phyloP scores from a whole-genome alignment of 2,113 vertebrate genomes.

The Calidris pugnax region DNA sequence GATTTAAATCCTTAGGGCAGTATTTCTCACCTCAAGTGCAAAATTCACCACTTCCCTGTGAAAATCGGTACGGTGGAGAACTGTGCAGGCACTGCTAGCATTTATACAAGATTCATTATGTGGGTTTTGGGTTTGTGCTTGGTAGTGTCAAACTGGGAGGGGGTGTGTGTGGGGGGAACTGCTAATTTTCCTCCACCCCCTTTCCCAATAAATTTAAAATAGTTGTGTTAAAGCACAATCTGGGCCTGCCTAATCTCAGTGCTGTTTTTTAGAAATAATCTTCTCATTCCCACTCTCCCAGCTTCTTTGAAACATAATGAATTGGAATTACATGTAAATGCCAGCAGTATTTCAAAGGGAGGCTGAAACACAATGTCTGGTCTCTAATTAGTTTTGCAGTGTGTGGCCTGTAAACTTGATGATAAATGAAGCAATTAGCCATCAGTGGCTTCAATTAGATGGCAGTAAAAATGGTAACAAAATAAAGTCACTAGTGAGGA shows the following conservation, averaged over 20 bases:
- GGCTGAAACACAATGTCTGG: constrained; percentile 26
- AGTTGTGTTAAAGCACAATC: not conserved
- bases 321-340: constrained; percentile 26
- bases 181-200: not conserved
- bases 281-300: not conserved
- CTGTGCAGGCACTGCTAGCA: not conserved
- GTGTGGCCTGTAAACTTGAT: constrained; percentile 59
- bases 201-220: not conserved
- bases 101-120: constrained; percentile 38
- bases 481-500: constrained; percentile 48
- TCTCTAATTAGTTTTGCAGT: constrained; percentile 59
- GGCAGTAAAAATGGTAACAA: constrained; percentile 61
- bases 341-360: constrained; percentile 54
- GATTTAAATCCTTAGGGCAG: constrained; percentile 66
- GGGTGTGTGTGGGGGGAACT: not conserved
- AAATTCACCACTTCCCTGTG: constrained; percentile 74
- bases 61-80: constrained; percentile 11
- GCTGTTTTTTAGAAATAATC: constrained; percentile 12
- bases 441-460: constrained; percentile 63
- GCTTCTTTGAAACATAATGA: constrained; percentile 49
- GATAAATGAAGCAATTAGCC: constrained; percentile 65
- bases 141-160: not conserved
- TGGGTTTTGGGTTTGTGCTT: not conserved
- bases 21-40: constrained; percentile 69
- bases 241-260: not conserved